Conservation (phyloP, 37 sponge, comb jelly and placozoan genomes). For the Crambe crambe region DNA sequence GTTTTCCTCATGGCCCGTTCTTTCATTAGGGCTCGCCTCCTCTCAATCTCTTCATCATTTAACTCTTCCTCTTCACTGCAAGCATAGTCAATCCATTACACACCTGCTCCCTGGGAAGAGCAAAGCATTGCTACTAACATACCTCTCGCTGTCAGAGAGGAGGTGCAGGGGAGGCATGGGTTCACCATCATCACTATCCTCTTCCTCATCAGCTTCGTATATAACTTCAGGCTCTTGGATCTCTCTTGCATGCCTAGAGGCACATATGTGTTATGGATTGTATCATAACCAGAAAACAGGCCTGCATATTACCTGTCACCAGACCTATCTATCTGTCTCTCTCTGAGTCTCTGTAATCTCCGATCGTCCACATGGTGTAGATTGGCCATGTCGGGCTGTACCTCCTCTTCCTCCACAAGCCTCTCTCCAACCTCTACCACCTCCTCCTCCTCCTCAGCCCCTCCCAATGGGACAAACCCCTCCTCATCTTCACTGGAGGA, state of each 20-base stretch:
- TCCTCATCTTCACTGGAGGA: slow-evolving; percentile 58
- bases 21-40: slow-evolving; percentile 54
- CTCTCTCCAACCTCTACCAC: neutral
- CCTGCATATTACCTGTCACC: neutral
- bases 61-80: slow-evolving; percentile 63
- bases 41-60: slow-evolving; percentile 69
- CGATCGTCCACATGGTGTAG: slow-evolving; percentile 26
- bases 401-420: neutral
- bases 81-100: neutral
- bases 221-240: slow-evolving; percentile 66
- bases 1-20: slow-evolving; percentile 46
- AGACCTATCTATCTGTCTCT: slow-evolving; percentile 8
- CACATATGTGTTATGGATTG: neutral
- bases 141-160: slow-evolving; percentile 45
- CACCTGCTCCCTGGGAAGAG: neutral
- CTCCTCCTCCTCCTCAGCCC: slow-evolving; percentile 28
- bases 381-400: neutral
- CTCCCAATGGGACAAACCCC: neutral
- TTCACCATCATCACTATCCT: slow-evolving; percentile 17
- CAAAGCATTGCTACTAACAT: neutral
- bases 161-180: neutral
- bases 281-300: neutral
- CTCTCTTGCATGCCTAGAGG: slow-evolving; percentile 7
- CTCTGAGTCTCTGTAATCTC: slow-evolving; percentile 42
- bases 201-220: slow-evolving; percentile 44